Evolutionary conservation across 2,888 invertebrate species (phyloP).

Genomic region (Apantesis nais): DNA sequence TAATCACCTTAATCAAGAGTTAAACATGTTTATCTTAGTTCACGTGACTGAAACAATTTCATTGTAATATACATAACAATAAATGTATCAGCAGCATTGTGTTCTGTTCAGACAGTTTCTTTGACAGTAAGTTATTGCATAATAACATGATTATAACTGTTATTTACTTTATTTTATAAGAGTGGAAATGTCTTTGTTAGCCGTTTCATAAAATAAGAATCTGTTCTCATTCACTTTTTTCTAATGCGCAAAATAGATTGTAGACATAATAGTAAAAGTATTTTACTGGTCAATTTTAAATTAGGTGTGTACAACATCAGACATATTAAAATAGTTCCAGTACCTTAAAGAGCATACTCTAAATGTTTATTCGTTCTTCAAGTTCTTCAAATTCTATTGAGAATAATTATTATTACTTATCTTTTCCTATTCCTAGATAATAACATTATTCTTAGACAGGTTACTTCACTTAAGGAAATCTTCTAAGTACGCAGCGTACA

Average conservation of each 20-base stretch:
- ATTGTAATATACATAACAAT: conserved; percentile 12
- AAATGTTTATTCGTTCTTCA: too few relatives aligned
- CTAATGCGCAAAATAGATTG: background rate
- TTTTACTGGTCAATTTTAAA: too few relatives aligned
- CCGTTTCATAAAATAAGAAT: background rate
- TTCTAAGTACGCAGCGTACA: background rate
- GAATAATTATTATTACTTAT: too few relatives aligned
- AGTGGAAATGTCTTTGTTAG: background rate
- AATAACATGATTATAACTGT: background rate
- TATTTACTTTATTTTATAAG: background rate
- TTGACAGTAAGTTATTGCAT: background rate
- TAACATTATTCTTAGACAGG: too few relatives aligned
- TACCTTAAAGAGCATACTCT: too few relatives aligned
- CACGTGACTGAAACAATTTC: conserved; percentile 19
- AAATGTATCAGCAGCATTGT: conserved; percentile 13
- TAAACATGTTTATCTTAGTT: conserved; percentile 5
- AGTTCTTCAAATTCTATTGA: too few relatives aligned
- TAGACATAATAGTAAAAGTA: background rate
- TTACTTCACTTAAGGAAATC: too few relatives aligned
- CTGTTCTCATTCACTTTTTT: background rate
- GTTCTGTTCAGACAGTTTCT: conserved; percentile 3
- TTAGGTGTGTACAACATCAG: too few relatives aligned
- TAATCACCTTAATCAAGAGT: conserved; percentile 8
- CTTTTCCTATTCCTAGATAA: too few relatives aligned
- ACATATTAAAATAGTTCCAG: too few relatives aligned